Evolutionary conservation across 2,888 invertebrate genomes (phyloP).

Genomic region (Pteria penguin): DNA sequence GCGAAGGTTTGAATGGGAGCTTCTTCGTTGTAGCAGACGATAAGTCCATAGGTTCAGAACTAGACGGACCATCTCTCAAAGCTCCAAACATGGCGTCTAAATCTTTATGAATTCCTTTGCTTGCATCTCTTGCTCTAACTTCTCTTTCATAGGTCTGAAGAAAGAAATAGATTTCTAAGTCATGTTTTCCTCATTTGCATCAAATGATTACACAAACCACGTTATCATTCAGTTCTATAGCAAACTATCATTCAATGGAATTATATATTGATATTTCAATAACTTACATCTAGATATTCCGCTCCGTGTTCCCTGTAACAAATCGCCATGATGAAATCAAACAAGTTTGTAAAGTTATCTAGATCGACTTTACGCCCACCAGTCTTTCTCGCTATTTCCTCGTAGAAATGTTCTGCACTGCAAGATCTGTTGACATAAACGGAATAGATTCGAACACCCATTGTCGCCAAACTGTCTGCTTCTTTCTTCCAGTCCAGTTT

Average conservation of each 20-base stretch:
- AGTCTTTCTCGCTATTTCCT: conserved; percentile 62
- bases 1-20: not conserved
- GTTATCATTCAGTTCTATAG: no score
- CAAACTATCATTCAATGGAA: not conserved
- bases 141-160: conserved; percentile 60
- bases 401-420: conserved; percentile 59
- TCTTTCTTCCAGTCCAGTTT: conserved; percentile 73
- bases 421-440: conserved; percentile 52
- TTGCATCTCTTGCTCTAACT: conserved; percentile 49
- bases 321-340: conserved; percentile 77
- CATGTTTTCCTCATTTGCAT: no score
- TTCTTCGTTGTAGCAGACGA: conserved; percentile 1
- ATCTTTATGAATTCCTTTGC: conserved; percentile 51
- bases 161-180: no score
- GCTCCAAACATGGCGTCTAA: conserved; percentile 56
- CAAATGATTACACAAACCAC: no score
- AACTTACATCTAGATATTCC: conserved; percentile 58
- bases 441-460: conserved; percentile 63
- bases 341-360: conserved; percentile 68
- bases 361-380: conserved; percentile 70
- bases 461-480: conserved; percentile 52
- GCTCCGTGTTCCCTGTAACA: conserved; percentile 72
- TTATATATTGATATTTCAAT: not conserved
- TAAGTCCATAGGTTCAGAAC: not conserved
- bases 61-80: conserved; percentile 39